A percentile compares a stretch with the other conserved stretches of the same genome.
phyloP scores from a whole-genome alignment of 2,113 vertebrate genomes.

The Procavia capensis region DNA sequence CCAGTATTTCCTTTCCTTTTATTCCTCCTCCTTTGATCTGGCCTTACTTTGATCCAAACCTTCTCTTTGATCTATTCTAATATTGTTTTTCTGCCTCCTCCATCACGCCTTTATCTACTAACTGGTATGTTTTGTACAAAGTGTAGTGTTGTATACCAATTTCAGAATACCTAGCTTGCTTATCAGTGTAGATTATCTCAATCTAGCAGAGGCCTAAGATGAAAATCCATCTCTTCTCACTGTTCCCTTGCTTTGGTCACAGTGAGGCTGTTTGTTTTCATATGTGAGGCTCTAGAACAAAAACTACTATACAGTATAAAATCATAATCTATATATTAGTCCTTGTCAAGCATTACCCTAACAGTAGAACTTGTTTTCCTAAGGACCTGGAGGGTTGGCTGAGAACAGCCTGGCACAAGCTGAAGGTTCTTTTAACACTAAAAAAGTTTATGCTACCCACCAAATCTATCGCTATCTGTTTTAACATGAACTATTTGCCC shows the following conservation, averaged over 20 bases:
- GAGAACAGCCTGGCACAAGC: background rate
- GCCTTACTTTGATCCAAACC: background rate
- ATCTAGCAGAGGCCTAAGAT: background rate
- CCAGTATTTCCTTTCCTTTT: background rate
- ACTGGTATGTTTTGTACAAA: background rate
- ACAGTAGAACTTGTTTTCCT: background rate
- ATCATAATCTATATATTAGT: background rate
- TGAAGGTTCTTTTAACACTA: background rate
- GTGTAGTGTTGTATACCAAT: background rate
- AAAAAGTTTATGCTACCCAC: background rate
- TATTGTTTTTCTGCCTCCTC: background rate
- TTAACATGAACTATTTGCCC: background rate
- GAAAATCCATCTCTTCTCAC: background rate
- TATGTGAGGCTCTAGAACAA: background rate
- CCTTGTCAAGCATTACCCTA: background rate
- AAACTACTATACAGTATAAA: background rate
- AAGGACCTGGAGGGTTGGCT: background rate
- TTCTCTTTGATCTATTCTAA: slow-evolving; percentile 4
- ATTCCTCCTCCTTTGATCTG: background rate
- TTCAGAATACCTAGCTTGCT: background rate
- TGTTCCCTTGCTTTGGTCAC: background rate
- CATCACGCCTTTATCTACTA: background rate
- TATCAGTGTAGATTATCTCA: background rate
- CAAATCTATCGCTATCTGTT: background rate
- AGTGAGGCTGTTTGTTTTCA: background rate